Evolutionary conservation across 1,140 invertebrate species (phyloP).

Genomic region (Palaemon carinicauda): DNA sequence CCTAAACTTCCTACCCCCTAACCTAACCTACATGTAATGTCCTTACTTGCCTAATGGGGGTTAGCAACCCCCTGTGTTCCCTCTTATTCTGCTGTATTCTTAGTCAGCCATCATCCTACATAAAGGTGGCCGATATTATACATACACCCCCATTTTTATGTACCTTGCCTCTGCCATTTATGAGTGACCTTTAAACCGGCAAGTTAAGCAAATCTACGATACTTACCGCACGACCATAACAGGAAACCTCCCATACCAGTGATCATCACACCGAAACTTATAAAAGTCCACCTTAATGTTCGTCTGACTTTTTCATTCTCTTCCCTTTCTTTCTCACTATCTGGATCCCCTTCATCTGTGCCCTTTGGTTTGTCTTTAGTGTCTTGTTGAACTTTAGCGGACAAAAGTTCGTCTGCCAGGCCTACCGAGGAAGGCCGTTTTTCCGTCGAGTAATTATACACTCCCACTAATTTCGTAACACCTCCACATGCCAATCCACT

Average conservation of each 20-base stretch:
- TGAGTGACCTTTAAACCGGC: not conserved
- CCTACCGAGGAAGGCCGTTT: not conserved
- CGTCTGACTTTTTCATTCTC: constrained; percentile 56
- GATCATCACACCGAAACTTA: constrained; percentile 65
- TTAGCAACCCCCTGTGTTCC: too few species aligned
- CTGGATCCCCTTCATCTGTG: constrained; percentile 28
- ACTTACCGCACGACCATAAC: constrained; percentile 64
- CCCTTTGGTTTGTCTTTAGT: constrained; percentile 63
- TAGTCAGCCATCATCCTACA: too few species aligned
- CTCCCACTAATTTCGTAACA: not conserved
- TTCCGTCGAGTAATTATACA: not conserved
- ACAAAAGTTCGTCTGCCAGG: constrained; percentile 59
- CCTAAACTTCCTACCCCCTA: too few species aligned
- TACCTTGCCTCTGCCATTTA: too few species aligned
- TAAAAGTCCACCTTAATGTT: constrained; percentile 60
- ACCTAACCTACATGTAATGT: too few species aligned
- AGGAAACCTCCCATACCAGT: constrained; percentile 64
- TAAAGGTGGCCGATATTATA: too few species aligned
- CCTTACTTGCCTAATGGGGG: too few species aligned
- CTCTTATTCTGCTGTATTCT: too few species aligned
- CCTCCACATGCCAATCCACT: not conserved
- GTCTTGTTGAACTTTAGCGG: constrained; percentile 56
- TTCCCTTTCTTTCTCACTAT: constrained; percentile 57
- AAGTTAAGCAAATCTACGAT: too few species aligned
- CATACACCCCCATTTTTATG: too few species aligned